These are phyloP conservation scores for Meteorus colon DNA, from an alignment of 2,888 invertebrate genomes.

Conservation along the genomic window DNA sequence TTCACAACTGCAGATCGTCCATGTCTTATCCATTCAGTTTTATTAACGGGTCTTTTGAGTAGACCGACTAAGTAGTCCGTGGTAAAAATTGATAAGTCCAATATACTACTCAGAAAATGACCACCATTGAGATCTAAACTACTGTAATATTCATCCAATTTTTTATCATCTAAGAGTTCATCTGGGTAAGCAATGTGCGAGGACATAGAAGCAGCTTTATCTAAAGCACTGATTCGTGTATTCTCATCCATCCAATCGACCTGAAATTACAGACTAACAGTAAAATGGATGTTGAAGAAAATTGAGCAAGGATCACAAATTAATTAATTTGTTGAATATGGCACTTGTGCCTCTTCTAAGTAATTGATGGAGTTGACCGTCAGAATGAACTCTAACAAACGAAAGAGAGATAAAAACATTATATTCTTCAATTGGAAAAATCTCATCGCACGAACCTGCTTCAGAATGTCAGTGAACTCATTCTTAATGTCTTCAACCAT, in stretches of 20 bases:
- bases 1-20: slow-evolving; percentile 74
- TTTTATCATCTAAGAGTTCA: slow-evolving; percentile 87
- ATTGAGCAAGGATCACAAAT: neutral
- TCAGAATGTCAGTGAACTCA: slow-evolving; percentile 87
- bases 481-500: slow-evolving; percentile 90
- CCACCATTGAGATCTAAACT: slow-evolving; percentile 72
- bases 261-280: slow-evolving; percentile 56
- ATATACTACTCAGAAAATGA: slow-evolving; percentile 73
- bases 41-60: slow-evolving; percentile 75
- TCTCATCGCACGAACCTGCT: slow-evolving; percentile 72
- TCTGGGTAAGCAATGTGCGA: slow-evolving; percentile 95
- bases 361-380: too few species aligned
- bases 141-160: slow-evolving; percentile 85
- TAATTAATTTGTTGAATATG: too few species aligned
- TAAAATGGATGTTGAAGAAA: neutral
- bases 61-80: slow-evolving; percentile 74
- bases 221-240: slow-evolving; percentile 84
- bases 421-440: neutral
- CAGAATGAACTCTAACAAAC: neutral
- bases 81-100: slow-evolving; percentile 74
- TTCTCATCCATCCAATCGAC: slow-evolving; percentile 84
- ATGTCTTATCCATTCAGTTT: slow-evolving; percentile 76
- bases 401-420: neutral
- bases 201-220: slow-evolving; percentile 84
- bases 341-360: too few species aligned